Conservation (phyloP, 1,140 invertebrate species). For the Drosophila melanogaster region DNA sequence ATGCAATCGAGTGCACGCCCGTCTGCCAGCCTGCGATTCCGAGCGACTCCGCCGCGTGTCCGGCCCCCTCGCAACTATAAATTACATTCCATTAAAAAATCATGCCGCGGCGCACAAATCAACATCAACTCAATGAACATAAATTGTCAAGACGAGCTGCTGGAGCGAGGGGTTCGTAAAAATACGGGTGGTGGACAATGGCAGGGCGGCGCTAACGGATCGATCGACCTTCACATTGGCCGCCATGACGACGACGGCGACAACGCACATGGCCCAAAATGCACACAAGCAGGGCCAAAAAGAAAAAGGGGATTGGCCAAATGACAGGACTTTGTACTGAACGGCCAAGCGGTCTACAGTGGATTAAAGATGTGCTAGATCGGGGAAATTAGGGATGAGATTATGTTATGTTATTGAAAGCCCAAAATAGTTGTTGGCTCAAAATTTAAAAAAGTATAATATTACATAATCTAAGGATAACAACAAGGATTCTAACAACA, state of each 20-base stretch:
- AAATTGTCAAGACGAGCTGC: constrained; percentile 56
- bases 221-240: constrained; percentile 80
- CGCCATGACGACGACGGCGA: constrained; percentile 51
- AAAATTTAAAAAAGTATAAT: too few species aligned
- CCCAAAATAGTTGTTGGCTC: too few species aligned
- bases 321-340: constrained; percentile 49
- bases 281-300: constrained; percentile 25
- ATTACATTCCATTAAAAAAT: constrained; percentile 81
- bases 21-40: constrained; percentile 33
- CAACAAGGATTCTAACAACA: too few species aligned
- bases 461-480: too few species aligned
- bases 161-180: neutral
- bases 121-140: constrained; percentile 80
- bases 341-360: constrained; percentile 15
- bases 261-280: constrained; percentile 64
- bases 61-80: constrained; percentile 44
- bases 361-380: neutral
- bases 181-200: constrained; percentile 4
- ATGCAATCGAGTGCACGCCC: constrained; percentile 70
- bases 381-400: neutral
- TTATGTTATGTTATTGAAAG: too few species aligned
- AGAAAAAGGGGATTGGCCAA: constrained; percentile 5
- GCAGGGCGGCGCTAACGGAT: constrained; percentile 45
- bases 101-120: constrained; percentile 75
- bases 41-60: neutral